Evolutionary conservation across 2,113 vertebrate species (phyloP).

Genomic region (Porphyrio hochstetteri): DNA sequence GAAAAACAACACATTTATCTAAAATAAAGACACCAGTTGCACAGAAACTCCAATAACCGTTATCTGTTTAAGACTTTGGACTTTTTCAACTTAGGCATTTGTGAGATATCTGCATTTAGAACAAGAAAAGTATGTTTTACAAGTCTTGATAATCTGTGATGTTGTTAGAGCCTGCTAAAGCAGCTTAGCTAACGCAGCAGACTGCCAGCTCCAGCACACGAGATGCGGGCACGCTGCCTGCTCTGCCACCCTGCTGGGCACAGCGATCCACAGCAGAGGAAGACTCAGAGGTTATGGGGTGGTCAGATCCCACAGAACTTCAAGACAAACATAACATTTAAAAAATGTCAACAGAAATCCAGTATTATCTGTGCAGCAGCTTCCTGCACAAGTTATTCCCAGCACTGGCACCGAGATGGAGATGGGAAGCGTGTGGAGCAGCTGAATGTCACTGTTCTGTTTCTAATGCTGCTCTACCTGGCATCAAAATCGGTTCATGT

Average conservation of each 20-base stretch:
- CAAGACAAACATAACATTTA: not conserved
- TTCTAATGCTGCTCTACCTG: not conserved
- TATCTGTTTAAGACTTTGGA: not conserved
- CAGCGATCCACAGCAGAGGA: not conserved
- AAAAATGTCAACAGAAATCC: not conserved
- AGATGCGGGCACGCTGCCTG: not conserved
- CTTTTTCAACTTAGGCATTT: not conserved
- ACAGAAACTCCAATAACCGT: not conserved
- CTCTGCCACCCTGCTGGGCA: not conserved
- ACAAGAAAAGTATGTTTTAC: not conserved
- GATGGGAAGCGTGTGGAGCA: rapidly evolving
- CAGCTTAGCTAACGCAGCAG: not conserved
- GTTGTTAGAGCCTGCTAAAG: not conserved
- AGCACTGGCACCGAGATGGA: not conserved
- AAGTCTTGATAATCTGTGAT: not conserved
- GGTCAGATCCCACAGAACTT: not conserved
- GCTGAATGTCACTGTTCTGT: not conserved
- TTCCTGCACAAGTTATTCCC: not conserved
- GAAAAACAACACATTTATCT: not conserved
- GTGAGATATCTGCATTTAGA: not conserved
- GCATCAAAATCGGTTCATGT: rapidly evolving
- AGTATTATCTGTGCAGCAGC: not conserved
- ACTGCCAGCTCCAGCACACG: rapidly evolving
- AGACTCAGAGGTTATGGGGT: not conserved
- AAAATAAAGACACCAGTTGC: not conserved